Evolutionary conservation across 2,888 invertebrate species (phyloP).

Genomic region (Trachelus troglodyta): DNA sequence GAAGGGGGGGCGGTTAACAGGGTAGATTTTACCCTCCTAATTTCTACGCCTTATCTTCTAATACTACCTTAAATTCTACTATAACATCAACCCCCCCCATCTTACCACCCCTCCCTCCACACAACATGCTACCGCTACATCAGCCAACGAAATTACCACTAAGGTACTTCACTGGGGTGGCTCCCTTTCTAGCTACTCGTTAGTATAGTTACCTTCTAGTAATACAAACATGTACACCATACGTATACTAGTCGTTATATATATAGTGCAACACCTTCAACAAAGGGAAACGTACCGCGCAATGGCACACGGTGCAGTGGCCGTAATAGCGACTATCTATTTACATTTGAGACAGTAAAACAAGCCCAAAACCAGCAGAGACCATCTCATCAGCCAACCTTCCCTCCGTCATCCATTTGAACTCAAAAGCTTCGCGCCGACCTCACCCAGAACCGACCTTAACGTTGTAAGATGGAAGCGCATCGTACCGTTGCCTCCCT

Average conservation of each 20-base stretch:
- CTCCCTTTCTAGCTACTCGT: background rate
- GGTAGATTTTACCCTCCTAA: background rate
- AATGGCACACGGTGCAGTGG: background rate
- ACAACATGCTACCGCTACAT: background rate
- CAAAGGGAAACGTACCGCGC: background rate
- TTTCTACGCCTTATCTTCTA: background rate
- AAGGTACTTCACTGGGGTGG: background rate
- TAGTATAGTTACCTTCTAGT: background rate
- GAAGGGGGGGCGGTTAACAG: background rate
- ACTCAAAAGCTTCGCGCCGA: background rate
- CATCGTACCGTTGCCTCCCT: background rate
- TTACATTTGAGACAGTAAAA: background rate
- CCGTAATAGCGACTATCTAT: background rate
- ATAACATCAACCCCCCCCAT: background rate
- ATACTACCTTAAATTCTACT: background rate
- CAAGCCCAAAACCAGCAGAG: background rate
- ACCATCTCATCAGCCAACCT: background rate
- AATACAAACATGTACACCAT: background rate
- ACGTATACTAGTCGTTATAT: background rate
- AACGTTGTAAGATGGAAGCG: background rate
- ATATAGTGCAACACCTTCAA: background rate
- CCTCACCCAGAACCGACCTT: background rate
- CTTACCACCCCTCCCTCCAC: too few relatives aligned
- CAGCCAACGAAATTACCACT: background rate
- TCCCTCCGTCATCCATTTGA: background rate